Base-by-base conservation (phyloP, 2,888 invertebrate species). In the Torymus auratus region DNA sequence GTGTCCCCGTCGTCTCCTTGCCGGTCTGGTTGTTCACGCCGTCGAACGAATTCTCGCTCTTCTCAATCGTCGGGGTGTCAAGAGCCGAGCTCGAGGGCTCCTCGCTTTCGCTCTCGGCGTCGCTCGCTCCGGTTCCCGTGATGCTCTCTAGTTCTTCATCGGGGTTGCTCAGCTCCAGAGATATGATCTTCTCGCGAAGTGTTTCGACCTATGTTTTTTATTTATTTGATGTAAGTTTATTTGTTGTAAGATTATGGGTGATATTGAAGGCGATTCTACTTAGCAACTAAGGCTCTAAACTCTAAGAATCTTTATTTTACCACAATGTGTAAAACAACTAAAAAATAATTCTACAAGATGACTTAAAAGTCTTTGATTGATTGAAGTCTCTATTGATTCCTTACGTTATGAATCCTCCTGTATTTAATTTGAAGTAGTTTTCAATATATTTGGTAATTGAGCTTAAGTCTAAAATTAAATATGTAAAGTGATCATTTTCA, bases 101-200 rank as follows among this genome's bases (percentile, higher is more conserved):
- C 85, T 91, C 84, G 88, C 90, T 85, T 86, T 90, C 90, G 84
- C 88, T 89, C 65, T 88, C 90, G 14, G 85, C 88, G 15, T 90
- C 90, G 82, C 89, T 90, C 52, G 86, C 88, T 41, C 87, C 91
- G n/a, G 86, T 88, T 17, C 86, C 91, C 41, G 86, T 86, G 52
- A 86, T 85, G 80, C 88, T 89, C 83, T 91, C 91, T 58, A 93
- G 91, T 79, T 93, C 93, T 28, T 93, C 93, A 86, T 94, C 93
- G 80, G 93, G 93, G 86, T 93, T 94, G 83, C 95, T 95, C 89
- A 97, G 92, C 92, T 97, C 97, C 91, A 97, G 92, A 79, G 97
- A 96, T 91, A 97, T 96, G 86, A 97, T 97, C 92, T 96, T 97
- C 92, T 97, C 96, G 92, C 96, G 95, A 83, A 96, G 95, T 83